phyloP scores from a whole-genome alignment of 1,140 invertebrate genomes.

The Dryas iulia region DNA sequence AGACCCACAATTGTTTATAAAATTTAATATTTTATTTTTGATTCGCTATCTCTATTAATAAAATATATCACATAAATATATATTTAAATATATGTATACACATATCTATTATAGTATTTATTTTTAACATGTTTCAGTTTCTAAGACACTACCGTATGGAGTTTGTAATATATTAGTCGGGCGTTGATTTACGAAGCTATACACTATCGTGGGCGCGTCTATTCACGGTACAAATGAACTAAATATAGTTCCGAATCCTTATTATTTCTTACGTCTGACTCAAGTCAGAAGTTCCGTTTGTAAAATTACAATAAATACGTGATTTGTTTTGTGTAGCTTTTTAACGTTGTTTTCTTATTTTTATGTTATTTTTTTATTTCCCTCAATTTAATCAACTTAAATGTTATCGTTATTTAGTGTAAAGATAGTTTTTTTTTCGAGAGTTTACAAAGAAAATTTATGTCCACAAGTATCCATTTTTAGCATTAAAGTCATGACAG shows the following conservation, averaged over 20 bases:
- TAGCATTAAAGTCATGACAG: too few species aligned
- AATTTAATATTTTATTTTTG: too few species aligned
- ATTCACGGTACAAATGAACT: conserved; percentile 75
- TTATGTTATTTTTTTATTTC: neutral
- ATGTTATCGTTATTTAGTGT: neutral
- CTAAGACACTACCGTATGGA: conserved; percentile 42
- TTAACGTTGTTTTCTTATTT: neutral
- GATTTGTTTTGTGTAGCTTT: conserved; percentile 5
- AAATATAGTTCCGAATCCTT: conserved; percentile 74
- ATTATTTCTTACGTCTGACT: conserved; percentile 71
- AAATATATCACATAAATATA: too few species aligned
- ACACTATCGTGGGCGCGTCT: conserved; percentile 65
- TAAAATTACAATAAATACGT: conserved; percentile 38
- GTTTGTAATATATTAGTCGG: conserved; percentile 71
- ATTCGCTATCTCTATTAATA: too few species aligned
- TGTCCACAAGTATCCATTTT: too few species aligned
- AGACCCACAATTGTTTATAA: too few species aligned
- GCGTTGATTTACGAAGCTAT: conserved; percentile 72
- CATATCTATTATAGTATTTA: neutral
- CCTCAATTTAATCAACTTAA: too few species aligned
- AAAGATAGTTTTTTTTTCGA: too few species aligned
- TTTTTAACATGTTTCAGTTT: conserved; percentile 20
- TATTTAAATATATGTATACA: too few species aligned
- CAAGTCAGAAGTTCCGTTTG: conserved; percentile 58
- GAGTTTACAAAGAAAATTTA: too few species aligned